These are phyloP conservation scores for Poeciliopsis prolifica DNA, from an alignment of 2,113 vertebrate species.

Conservation along the genomic window DNA sequence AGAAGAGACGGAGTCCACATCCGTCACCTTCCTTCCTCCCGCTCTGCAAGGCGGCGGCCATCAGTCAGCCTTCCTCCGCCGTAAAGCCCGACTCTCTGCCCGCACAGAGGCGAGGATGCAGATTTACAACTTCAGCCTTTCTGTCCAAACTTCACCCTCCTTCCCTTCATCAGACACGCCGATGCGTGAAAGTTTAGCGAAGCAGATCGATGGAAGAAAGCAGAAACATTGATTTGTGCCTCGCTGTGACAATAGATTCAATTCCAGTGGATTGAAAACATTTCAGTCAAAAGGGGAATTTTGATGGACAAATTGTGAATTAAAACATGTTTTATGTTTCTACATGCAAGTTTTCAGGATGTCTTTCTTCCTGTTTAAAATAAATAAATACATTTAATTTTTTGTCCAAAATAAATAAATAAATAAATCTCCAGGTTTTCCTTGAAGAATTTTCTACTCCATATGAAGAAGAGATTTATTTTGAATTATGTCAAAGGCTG, in stretches of 20 bases:
- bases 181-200: constrained; percentile 17
- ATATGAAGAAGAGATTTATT: too few relatives aligned
- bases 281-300: neutral
- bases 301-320: neutral
- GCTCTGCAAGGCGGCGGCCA: constrained; percentile 20
- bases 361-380: too few relatives aligned
- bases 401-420: too few relatives aligned
- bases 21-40: constrained; percentile 20
- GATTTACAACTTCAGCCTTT: constrained; percentile 37
- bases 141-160: constrained; percentile 1
- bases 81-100: constrained; percentile 25
- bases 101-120: constrained; percentile 4
- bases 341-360: neutral
- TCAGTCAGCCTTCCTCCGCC: constrained; percentile 38
- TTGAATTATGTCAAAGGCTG: too few relatives aligned
- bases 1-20: constrained; percentile 13
- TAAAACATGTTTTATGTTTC: neutral
- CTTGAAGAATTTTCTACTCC: too few relatives aligned
- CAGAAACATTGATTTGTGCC: neutral
- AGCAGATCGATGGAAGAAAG: neutral
- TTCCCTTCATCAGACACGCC: neutral
- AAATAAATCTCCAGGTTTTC: too few relatives aligned
- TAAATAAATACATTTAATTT: too few relatives aligned
- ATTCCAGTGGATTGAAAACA: neutral
- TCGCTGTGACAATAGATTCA: neutral